Evolutionary conservation across 2,888 invertebrate genomes (phyloP), one percentile per base, ranked within the genome.

Genomic region (Tipula helvola): DNA sequence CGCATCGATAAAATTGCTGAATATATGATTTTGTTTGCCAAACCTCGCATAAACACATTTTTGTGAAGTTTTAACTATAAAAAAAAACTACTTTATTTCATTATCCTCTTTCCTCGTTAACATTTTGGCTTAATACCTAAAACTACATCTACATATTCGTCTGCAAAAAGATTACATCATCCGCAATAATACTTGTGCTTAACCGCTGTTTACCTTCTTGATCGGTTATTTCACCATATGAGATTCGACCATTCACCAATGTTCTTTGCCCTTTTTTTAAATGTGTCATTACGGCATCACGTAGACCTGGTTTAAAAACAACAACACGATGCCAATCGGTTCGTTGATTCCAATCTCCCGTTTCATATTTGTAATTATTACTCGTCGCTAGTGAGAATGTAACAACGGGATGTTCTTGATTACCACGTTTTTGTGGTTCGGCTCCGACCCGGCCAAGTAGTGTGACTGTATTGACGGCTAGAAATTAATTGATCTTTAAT

Each of bases 321-420:
- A 96, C 95, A 86, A 98, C 91, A 89, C 96, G 93, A 91, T 98
- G 98, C 98, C 98, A 98, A 89, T 98, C 97, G 8, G 97, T 97
- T 89, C 96, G 95, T 90, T 97, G 97, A 86, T 95, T 92, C 89
- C 95, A 93, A 88, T 97, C 96, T 5, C 97, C 97, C 90, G 93
- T 92, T 89, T 95, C 95, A 91, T 95, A 93, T 91, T 95, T 95
- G 91, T 96, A 97, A 90, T 96, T 96, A 83, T 94, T 94, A 90
- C 97, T 97, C 36, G 98, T 98, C 3, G 98, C 98, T 86, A 98
- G 89, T 0, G 97, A 96, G 91, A 98, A 98, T 88, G 96, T 94
- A 41, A 97, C 94, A 36, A 98, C 96, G 2, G 98, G 98, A 91
- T 96, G 97, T 87, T 96, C 94, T 86, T 95, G 94, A 1, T 93